Evolutionary conservation across 1,140 invertebrate species (phyloP), one percentile per base, ranked within the genome.

Genomic region (Ylistrum balloti): DNA sequence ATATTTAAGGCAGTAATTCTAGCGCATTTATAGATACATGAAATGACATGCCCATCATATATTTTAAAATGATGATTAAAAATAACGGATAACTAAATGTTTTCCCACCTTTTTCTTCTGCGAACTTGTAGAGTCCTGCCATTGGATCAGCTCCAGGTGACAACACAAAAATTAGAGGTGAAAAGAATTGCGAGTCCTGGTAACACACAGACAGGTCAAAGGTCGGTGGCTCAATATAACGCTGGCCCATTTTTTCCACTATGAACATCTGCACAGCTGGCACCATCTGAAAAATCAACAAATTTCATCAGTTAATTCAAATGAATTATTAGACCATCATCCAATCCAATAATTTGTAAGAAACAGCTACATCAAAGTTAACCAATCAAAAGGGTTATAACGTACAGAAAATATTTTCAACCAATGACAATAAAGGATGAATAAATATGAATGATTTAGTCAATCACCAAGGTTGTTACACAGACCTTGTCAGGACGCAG

Each of bases 61-160:
- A 17, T n/a, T n/a, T n/a, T n/a, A n/a, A n/a, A n/a, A n/a, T n/a
- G n/a, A n/a, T n/a, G n/a, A n/a, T n/a, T n/a, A n/a, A n/a, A n/a
- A n/a, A n/a, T n/a, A n/a, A n/a, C n/a, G n/a, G n/a, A n/a, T n/a
- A n/a, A n/a, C n/a, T n/a, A 56, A 56, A 86, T 7, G 20, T 11
- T 13, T 32, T 56, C 35, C 88, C 91, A 96, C 96, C 95, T 95
- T 96, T 95, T 92, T 96, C 96, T 86, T 96, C 95, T 41, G 96
- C 96, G 93, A 96, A 96, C 93, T 95, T 95, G 90, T 95, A 96
- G 15, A 96, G 93, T 15, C 95, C 94, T 33, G 95, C 95, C 95
- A 96, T 95, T 0, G 96, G 96, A 93, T 96, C 96, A 22, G 95
- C 95, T 22, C 96, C 96, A 89, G 96, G 95, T 33, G 96, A 96